These are phyloP conservation scores for Saturnia pavonia DNA, from an alignment of 2,888 invertebrate genomes.

Conservation along the genomic window DNA sequence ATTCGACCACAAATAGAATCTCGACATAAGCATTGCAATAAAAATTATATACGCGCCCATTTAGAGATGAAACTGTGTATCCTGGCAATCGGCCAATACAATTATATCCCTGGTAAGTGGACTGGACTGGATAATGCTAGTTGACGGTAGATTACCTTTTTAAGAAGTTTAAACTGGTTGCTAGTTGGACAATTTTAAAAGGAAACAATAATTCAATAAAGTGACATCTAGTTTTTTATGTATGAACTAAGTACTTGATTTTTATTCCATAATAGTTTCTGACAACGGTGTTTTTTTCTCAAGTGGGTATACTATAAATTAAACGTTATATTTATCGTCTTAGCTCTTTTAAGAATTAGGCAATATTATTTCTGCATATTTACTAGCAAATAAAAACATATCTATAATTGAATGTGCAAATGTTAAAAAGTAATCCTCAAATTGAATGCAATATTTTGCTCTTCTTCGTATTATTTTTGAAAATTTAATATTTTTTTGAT, in stretches of 20 bases:
- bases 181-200: conserved; percentile 14
- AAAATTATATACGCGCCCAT: conserved; percentile 63
- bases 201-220: conserved; percentile 26
- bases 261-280: background rate
- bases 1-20: conserved; percentile 21
- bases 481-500: too few species aligned
- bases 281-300: background rate
- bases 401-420: too few species aligned
- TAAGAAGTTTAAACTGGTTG: conserved; percentile 16
- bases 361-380: too few species aligned
- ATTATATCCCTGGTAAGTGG: conserved; percentile 51
- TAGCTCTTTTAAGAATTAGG: too few species aligned
- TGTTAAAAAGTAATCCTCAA: too few species aligned
- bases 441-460: too few species aligned
- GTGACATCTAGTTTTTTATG: conserved; percentile 25
- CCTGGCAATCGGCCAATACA: conserved; percentile 58
- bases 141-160: conserved; percentile 28
- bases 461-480: too few species aligned
- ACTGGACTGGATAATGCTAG: conserved; percentile 30
- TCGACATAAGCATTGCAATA: conserved; percentile 24
- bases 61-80: conserved; percentile 62
- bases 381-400: too few species aligned
- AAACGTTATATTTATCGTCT: too few species aligned
- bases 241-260: background rate
- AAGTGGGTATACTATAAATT: too few species aligned